Evolutionary conservation across 2,888 invertebrate genomes (phyloP).

Genomic region (Pyrrhia umbra): DNA sequence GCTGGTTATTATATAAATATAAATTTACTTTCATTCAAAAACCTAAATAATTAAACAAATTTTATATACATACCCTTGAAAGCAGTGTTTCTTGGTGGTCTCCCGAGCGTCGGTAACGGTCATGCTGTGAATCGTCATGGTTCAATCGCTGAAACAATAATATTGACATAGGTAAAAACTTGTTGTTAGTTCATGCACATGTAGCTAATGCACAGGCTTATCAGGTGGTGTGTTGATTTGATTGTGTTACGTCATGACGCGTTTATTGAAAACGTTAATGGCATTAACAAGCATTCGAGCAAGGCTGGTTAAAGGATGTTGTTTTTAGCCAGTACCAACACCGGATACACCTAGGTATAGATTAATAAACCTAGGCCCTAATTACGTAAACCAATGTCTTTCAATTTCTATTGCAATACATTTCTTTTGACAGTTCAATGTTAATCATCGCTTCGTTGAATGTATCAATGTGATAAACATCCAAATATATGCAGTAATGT

Average conservation of each 20-base stretch:
- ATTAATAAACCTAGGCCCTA: too few species aligned
- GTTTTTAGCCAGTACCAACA: background rate
- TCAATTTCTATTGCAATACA: too few species aligned
- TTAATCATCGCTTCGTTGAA: too few species aligned
- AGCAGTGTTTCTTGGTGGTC: conserved; percentile 72
- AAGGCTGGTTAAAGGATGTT: conserved; percentile 32
- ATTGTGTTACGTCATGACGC: conserved; percentile 10
- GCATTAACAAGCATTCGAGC: conserved; percentile 5
- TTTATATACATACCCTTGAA: conserved; percentile 68
- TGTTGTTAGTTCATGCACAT: background rate
- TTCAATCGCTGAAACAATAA: conserved; percentile 57
- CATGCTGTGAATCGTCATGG: conserved; percentile 85
- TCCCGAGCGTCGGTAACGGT: conserved; percentile 80
- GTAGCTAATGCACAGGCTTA: conserved; percentile 15
- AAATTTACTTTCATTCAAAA: too few species aligned
- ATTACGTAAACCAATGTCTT: too few species aligned
- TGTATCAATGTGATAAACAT: too few species aligned
- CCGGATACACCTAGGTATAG: too few species aligned
- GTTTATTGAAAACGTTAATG: conserved; percentile 52
- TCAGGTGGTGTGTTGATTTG: conserved; percentile 14
- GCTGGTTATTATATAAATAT: too few species aligned
- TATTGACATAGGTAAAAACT: conserved; percentile 14
- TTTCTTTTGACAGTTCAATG: too few species aligned
- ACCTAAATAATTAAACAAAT: too few species aligned
- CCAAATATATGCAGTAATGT: too few species aligned